These are phyloP conservation scores for Creontiades dilutus DNA, from an alignment of 2,888 invertebrate genomes.

Conservation along the genomic window DNA sequence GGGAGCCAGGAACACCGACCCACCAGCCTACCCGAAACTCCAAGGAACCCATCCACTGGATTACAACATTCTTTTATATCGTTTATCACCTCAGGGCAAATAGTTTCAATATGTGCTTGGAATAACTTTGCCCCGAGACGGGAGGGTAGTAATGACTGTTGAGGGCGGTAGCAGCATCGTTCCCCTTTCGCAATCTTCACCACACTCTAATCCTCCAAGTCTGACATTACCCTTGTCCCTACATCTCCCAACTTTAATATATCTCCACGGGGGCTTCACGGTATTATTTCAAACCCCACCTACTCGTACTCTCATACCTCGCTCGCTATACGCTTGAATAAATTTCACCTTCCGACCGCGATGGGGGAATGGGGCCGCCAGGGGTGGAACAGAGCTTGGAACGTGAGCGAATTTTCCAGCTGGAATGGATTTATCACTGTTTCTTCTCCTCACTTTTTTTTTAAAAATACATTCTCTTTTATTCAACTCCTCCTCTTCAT, in stretches of 20 bases:
- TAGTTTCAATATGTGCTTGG: constrained; percentile 71
- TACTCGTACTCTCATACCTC: constrained; percentile 49
- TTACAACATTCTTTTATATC: constrained; percentile 67
- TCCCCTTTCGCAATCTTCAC: constrained; percentile 68
- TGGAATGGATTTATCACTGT: constrained; percentile 62
- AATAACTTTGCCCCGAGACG: constrained; percentile 59
- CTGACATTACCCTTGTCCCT: constrained; percentile 67
- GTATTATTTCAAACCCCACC: constrained; percentile 66
- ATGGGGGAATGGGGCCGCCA: not conserved
- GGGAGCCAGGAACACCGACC: not conserved
- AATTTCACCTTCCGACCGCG: constrained; percentile 66
- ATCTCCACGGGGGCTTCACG: constrained; percentile 66
- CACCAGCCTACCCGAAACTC: constrained; percentile 2
- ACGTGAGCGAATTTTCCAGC: constrained; percentile 62
- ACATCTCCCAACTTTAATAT: constrained; percentile 69
- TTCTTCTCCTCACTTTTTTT: constrained; percentile 1
- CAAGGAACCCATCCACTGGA: constrained; percentile 28
- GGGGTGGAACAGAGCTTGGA: constrained; percentile 35
- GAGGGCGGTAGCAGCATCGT: constrained; percentile 52
- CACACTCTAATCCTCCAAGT: constrained; percentile 67
- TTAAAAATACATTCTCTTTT: not conserved
- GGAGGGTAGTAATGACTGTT: constrained; percentile 64
- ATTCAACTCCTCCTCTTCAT: constrained; percentile 23
- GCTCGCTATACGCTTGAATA: constrained; percentile 65
- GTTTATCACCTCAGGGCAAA: constrained; percentile 71